Conservation (phyloP, 2,888 invertebrate species). For the Acronicta alni region DNA sequence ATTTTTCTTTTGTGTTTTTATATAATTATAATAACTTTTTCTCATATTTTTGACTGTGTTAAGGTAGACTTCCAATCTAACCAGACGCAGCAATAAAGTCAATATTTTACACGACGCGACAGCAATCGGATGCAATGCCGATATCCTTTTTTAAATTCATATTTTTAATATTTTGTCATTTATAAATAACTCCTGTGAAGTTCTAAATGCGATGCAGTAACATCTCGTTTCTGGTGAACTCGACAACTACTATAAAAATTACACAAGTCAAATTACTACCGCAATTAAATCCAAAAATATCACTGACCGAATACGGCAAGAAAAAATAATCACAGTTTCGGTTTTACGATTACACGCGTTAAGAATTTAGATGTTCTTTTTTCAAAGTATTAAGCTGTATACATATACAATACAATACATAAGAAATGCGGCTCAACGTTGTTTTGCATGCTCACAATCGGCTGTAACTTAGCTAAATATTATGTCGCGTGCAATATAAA, state of each 20-base stretch:
- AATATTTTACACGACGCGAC: no score
- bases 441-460: conserved; percentile 76
- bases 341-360: conserved; percentile 50
- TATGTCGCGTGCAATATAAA: conserved; percentile 78
- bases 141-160: no score
- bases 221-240: conserved; percentile 4
- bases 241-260: conserved; percentile 4
- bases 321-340: conserved; percentile 39
- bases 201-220: not conserved
- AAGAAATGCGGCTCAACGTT: conserved; percentile 66
- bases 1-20: no score
- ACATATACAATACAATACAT: conserved; percentile 57
- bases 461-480: conserved; percentile 73
- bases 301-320: conserved; percentile 31
- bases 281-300: conserved; percentile 52
- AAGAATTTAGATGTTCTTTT: conserved; percentile 46
- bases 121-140: no score
- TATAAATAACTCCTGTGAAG: not conserved
- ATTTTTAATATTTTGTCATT: no score
- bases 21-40: no score
- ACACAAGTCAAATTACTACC: conserved; percentile 13
- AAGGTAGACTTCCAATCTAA: no score
- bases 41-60: no score
- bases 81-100: no score
- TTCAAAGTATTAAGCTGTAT: conserved; percentile 53